A percentile compares a stretch with the other conserved stretches of the same genome.
Conservation (phyloP, 2,113 vertebrate species). For the Lagenorhynchus albirostris region DNA sequence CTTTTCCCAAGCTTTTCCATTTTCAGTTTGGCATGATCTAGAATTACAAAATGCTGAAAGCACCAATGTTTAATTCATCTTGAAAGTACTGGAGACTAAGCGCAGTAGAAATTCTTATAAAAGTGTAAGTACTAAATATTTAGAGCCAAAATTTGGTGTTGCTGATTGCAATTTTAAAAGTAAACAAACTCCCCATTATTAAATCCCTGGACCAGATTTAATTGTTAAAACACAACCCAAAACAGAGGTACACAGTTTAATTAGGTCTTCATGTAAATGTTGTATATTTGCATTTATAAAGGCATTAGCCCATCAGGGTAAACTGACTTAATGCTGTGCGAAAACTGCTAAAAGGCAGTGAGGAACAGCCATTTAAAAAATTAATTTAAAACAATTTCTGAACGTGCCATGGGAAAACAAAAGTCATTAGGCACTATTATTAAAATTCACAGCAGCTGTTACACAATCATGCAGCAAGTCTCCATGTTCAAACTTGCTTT, state of each 20-base stretch:
- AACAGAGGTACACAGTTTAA: conserved; percentile 20
- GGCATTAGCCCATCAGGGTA: conserved; percentile 43
- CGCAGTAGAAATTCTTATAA: neutral
- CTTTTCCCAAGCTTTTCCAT: neutral
- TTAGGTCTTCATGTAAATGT: conserved; percentile 43
- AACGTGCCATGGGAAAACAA: conserved; percentile 66
- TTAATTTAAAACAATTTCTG: conserved; percentile 75
- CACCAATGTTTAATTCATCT: conserved; percentile 9
- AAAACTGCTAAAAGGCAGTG: conserved; percentile 68
- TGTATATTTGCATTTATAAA: conserved; percentile 57
- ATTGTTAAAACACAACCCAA: neutral
- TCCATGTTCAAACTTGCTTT: neutral
- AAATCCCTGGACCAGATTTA: neutral
- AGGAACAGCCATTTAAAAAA: conserved; percentile 75
- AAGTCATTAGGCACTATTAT: conserved; percentile 60
- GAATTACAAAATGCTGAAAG: conserved; percentile 32
- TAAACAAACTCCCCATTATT: neutral
- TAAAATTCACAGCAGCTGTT: conserved; percentile 66
- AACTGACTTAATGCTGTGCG: conserved; percentile 42
- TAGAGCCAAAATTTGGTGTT: neutral
- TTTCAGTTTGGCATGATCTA: conserved; percentile 12
- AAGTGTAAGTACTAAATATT: neutral
- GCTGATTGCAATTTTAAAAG: neutral
- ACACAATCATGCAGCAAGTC: neutral
- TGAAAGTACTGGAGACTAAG: neutral